Evolutionary conservation across 2,888 invertebrate species (phyloP).

Genomic region (Hybos culiciformis): DNA sequence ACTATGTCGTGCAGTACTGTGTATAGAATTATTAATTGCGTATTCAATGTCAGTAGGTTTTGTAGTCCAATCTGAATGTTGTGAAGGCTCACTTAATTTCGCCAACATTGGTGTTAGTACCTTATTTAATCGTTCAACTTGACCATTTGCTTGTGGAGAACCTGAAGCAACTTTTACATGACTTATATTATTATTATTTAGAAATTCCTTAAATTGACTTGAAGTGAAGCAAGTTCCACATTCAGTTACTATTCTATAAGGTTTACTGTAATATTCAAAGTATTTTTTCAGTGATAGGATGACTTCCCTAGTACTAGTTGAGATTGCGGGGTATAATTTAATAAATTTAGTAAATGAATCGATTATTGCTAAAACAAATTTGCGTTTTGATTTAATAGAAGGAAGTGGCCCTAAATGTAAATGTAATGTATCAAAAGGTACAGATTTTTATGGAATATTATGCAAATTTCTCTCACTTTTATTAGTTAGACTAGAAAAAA

Average conservation of each 20-base stretch:
- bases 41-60: conserved; percentile 15
- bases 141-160: neutral
- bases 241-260: neutral
- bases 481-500: too few species aligned
- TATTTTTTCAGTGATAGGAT: neutral
- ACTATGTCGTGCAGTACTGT: conserved; percentile 17
- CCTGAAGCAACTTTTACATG: neutral
- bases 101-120: neutral
- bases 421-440: neutral
- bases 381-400: neutral
- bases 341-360: neutral
- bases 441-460: neutral
- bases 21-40: conserved; percentile 19
- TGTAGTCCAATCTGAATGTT: conserved; percentile 4
- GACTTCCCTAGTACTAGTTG: neutral
- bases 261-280: neutral
- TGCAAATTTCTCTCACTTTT: neutral
- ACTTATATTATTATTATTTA: neutral
- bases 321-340: neutral
- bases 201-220: neutral
- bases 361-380: neutral
- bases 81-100: neutral
- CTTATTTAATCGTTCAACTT: neutral
- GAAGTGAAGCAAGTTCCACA: neutral
- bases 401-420: neutral